Conservation (phyloP, 2,888 invertebrate species). For the Pterostichus niger region DNA sequence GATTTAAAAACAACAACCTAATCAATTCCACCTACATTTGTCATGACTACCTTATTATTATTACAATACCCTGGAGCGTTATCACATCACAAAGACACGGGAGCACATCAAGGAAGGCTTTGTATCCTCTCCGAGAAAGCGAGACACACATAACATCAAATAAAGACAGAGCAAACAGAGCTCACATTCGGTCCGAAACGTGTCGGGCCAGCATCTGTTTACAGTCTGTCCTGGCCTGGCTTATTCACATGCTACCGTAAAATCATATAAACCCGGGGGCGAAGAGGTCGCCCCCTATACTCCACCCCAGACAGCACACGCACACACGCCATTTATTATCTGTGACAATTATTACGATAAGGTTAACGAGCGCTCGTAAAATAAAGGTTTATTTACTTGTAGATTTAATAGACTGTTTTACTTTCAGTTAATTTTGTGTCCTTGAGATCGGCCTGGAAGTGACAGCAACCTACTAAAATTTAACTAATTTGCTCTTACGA, state of each 20-base stretch:
- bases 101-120: constrained; percentile 49
- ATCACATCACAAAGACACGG: constrained; percentile 55
- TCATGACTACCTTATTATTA: constrained; percentile 44
- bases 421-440: constrained; percentile 47
- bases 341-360: constrained; percentile 63
- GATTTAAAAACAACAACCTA: constrained; percentile 8
- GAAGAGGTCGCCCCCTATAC: background rate
- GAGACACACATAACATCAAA: constrained; percentile 23
- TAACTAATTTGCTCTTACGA: constrained; percentile 1
- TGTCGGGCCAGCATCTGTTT: constrained; percentile 52
- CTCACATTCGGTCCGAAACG: constrained; percentile 50
- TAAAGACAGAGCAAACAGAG: constrained; percentile 33
- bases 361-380: constrained; percentile 57
- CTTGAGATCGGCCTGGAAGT: constrained; percentile 17
- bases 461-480: constrained; percentile 23
- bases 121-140: constrained; percentile 2
- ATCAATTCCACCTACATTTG: constrained; percentile 32
- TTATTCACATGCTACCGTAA: constrained; percentile 49
- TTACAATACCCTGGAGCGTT: constrained; percentile 48
- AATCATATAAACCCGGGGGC: constrained; percentile 50
- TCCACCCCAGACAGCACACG: background rate
- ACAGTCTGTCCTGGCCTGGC: constrained; percentile 12
- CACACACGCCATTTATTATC: constrained; percentile 57
- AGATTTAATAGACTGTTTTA: constrained; percentile 54
- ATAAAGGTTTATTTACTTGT: constrained; percentile 59